phyloP scores from a whole-genome alignment of 2,888 invertebrate species.

The Drosophila multiciliata region DNA sequence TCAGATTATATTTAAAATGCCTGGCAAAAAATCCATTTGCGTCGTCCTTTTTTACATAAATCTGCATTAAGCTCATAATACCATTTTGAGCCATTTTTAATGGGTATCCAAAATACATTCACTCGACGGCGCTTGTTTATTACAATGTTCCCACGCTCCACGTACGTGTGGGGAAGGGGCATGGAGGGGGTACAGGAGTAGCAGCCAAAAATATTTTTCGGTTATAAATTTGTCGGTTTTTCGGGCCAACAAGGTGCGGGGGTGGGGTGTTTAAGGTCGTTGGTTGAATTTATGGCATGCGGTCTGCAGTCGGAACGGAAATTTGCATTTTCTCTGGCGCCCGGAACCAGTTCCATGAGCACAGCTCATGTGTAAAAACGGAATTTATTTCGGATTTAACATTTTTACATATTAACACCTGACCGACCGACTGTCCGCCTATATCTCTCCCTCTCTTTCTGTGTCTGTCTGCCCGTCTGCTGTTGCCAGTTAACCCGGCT shows the following conservation, averaged over 20 bases:
- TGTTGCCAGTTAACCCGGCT: slow-evolving; percentile 27
- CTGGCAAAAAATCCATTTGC: background rate
- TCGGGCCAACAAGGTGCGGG: background rate
- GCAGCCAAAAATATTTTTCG: slow-evolving; percentile 53
- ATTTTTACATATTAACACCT: slow-evolving; percentile 56
- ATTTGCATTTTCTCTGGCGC: slow-evolving; percentile 67
- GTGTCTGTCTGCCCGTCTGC: background rate
- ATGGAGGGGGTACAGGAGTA: background rate
- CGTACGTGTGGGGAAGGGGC: background rate
- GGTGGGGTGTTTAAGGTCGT: background rate
- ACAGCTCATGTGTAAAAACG: slow-evolving; percentile 62
- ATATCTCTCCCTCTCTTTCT: background rate
- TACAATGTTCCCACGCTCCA: slow-evolving; percentile 62
- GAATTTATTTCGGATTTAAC: slow-evolving; percentile 65
- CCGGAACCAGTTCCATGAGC: slow-evolving; percentile 43
- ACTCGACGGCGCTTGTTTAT: slow-evolving; percentile 69
- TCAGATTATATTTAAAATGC: background rate
- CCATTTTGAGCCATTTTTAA: background rate
- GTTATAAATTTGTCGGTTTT: slow-evolving; percentile 71
- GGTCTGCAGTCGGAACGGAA: slow-evolving; percentile 54
- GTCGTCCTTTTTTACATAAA: background rate
- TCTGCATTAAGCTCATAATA: background rate
- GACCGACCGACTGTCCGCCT: slow-evolving; percentile 3
- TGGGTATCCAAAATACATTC: slow-evolving; percentile 46
- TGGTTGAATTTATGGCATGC: slow-evolving; percentile 73